Evolutionary conservation across 2,888 invertebrate genomes (phyloP), one percentile per base, ranked within the genome.

Genomic region (Pristionchus entomophagus): DNA sequence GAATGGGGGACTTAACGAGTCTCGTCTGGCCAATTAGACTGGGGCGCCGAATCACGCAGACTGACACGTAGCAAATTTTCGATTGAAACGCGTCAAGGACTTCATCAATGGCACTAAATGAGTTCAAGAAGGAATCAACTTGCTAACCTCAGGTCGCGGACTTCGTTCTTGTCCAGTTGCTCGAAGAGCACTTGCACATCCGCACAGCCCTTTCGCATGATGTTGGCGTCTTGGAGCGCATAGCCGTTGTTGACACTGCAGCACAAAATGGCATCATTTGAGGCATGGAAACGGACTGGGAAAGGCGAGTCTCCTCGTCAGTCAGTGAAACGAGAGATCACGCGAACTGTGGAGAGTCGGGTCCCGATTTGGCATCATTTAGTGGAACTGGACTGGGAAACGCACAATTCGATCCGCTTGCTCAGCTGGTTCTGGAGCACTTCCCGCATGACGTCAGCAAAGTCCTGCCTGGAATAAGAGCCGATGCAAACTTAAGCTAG

Each of bases 401-500:
- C 73, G 12, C 32, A 80, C 78, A 32, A 32, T 19, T 80, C 41
- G 26, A 80, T 80, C 17, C 49, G 17, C 35, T 51, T 19, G 78
- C n/a, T 22, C 29, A 80, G 49, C n/a, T 80, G 32, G 22, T 51
- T 29, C 41, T 80, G 78, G 8, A 80, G 49, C 14, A 51, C 53
- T 26, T 80, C 78, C 8, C 78, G 17, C 51, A 51, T 69, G 19
- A 84, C 69, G 35, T 84, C 84, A 12, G 65, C 38, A 26, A 19
- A 84, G 69, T 84, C 84, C 17, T 41, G 49, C 51, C 84, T 84
- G 32, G 38, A 83, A 80, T 29, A n/a, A n/a, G n/a, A n/a, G n/a
- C n/a, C n/a, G n/a, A n/a, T n/a, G n/a, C n/a, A n/a, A n/a, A n/a
- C n/a, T n/a, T n/a, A n/a, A n/a, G 5, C 22, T 41, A 45, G 10